Conservation (phyloP, 2,797 vertebrate genomes). For the Amazona ochrocephala region DNA sequence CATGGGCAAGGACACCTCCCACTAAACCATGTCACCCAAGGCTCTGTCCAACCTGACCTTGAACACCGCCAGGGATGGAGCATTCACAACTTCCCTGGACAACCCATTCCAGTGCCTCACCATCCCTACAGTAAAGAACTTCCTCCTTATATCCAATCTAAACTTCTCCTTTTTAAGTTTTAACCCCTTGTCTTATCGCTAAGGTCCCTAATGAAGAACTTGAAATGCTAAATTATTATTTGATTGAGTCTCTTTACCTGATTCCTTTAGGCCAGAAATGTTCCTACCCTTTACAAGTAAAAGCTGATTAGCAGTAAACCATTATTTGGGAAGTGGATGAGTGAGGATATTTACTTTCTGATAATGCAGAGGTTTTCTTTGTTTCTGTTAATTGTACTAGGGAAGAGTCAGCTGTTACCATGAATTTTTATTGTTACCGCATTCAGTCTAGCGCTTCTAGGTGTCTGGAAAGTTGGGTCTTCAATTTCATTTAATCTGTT, state of each 20-base stretch:
- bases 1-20: neutral
- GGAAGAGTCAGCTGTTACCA: neutral
- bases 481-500: neutral
- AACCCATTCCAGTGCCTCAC: neutral
- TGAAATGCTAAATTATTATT: neutral
- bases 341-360: neutral
- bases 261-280: slow-evolving; percentile 31
- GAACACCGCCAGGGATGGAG: neutral
- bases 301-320: slow-evolving; percentile 2
- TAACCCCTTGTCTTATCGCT: neutral
- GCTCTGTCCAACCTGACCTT: neutral
- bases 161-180: neutral
- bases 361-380: neutral
- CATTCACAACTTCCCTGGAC: neutral
- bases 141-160: neutral
- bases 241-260: neutral
- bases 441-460: neutral
- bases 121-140: neutral
- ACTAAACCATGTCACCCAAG: neutral
- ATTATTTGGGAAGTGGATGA: neutral
- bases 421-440: neutral
- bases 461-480: neutral
- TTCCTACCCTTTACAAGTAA: slow-evolving; percentile 22
- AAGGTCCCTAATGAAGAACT: neutral
- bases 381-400: neutral